phyloP scores from a whole-genome alignment of 2,797 vertebrate species.

The Heliangelus exortis region DNA sequence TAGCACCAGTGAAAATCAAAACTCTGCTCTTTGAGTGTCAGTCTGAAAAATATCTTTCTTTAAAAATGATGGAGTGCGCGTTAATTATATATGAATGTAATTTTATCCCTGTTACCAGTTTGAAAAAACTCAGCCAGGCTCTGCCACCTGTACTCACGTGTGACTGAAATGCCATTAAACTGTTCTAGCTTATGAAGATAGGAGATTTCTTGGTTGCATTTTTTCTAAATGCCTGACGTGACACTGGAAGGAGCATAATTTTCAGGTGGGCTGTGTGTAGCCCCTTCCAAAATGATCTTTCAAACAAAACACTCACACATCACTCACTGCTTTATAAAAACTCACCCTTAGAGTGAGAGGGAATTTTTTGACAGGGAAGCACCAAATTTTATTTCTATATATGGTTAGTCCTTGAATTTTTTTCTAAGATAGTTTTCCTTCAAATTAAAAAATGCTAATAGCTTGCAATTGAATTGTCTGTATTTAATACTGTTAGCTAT shows the following conservation, averaged over 20 bases:
- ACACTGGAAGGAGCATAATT: neutral
- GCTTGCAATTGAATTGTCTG: neutral
- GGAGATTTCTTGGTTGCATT: neutral
- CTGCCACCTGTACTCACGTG: neutral
- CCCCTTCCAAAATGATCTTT: neutral
- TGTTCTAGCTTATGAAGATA: neutral
- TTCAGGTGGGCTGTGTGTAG: neutral
- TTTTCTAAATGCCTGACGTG: neutral
- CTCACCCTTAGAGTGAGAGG: neutral
- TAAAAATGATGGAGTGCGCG: neutral
- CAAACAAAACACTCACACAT: neutral
- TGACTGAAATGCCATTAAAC: conserved; percentile 10
- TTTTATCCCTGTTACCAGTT: conserved; percentile 31
- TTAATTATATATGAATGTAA: conserved; percentile 60
- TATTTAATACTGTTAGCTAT: neutral
- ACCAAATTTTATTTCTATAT: neutral
- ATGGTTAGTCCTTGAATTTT: neutral
- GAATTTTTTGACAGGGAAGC: neutral
- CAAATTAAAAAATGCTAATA: conserved; percentile 33
- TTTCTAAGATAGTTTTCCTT: neutral
- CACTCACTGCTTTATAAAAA: neutral
- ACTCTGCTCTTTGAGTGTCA: conserved; percentile 9
- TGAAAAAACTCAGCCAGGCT: conserved; percentile 26
- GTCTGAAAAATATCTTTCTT: conserved; percentile 29
- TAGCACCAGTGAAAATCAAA: conserved; percentile 27